phyloP scores from a whole-genome alignment of 92 coral and sea anemone genomes.

The Hydrozoanthus gracilis region DNA sequence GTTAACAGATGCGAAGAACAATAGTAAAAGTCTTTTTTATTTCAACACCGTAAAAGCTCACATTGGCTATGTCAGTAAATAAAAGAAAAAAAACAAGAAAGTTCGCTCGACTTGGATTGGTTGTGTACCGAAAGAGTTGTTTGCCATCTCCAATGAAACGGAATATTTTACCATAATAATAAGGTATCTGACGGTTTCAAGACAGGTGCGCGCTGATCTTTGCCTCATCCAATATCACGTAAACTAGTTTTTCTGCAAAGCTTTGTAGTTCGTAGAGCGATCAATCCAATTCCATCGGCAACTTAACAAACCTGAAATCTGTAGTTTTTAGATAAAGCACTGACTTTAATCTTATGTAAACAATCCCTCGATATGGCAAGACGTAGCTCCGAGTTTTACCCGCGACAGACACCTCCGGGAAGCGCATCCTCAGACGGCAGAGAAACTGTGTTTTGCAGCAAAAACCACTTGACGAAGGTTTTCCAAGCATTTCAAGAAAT shows the following conservation, averaged over 20 bases:
- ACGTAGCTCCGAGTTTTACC: constrained; percentile 38
- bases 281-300: neutral
- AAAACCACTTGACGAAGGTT: constrained; percentile 31
- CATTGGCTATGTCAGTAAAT: constrained; percentile 16
- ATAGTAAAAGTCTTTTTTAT: neutral
- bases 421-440: neutral
- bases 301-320: neutral
- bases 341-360: neutral
- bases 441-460: constrained; percentile 38
- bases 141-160: constrained; percentile 8
- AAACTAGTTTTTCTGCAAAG: neutral
- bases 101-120: neutral
- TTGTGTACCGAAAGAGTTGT: neutral
- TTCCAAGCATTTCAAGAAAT: constrained; percentile 73
- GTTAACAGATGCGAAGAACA: too few relatives aligned
- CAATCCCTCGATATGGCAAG: constrained; percentile 4
- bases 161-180: constrained; percentile 47
- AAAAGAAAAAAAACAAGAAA: neutral
- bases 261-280: neutral
- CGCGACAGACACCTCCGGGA: constrained; percentile 34
- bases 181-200: neutral
- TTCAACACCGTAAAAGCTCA: neutral
- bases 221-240: neutral
- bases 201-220: constrained; percentile 41
- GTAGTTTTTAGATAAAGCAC: neutral